These are phyloP conservation scores for Heloderma charlesbogerti DNA, from an alignment of 2,113 vertebrate genomes.

Conservation along the genomic window DNA sequence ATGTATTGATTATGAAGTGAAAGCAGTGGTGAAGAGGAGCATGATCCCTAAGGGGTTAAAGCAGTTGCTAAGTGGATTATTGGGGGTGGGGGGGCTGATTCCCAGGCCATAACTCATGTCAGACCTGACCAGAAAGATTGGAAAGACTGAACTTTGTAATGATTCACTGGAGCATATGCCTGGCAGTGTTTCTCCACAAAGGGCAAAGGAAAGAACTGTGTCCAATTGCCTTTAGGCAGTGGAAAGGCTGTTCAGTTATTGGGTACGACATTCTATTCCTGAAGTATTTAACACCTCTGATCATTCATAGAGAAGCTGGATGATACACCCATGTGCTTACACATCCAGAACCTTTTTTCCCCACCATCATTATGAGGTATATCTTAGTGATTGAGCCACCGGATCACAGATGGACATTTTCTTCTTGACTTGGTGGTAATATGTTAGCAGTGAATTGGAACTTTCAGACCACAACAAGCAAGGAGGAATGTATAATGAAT, in stretches of 20 bases:
- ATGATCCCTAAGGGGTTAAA: neutral
- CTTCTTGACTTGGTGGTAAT: neutral
- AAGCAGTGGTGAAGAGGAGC: slow-evolving; percentile 6
- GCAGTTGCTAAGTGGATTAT: slow-evolving; percentile 16
- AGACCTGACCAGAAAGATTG: neutral
- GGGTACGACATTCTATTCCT: neutral
- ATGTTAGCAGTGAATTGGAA: neutral
- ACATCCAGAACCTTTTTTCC: neutral
- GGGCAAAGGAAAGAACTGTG: slow-evolving; percentile 31
- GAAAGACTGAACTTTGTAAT: neutral
- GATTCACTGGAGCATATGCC: slow-evolving; percentile 1
- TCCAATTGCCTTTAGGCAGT: slow-evolving; percentile 4
- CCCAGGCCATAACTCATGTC: slow-evolving; percentile 23
- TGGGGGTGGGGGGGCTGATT: neutral
- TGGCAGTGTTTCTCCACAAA: slow-evolving; percentile 11
- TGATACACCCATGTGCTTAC: neutral
- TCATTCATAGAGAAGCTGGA: neutral
- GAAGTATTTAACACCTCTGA: slow-evolving; percentile 5
- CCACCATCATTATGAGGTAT: too few relatives aligned
- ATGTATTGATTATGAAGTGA: slow-evolving; percentile 22
- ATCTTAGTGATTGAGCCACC: neutral
- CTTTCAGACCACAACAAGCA: neutral
- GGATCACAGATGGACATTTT: neutral
- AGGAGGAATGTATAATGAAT: neutral
- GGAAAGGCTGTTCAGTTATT: neutral